Conservation (phyloP, 1,140 invertebrate genomes). For the Berghia stephanieae region DNA sequence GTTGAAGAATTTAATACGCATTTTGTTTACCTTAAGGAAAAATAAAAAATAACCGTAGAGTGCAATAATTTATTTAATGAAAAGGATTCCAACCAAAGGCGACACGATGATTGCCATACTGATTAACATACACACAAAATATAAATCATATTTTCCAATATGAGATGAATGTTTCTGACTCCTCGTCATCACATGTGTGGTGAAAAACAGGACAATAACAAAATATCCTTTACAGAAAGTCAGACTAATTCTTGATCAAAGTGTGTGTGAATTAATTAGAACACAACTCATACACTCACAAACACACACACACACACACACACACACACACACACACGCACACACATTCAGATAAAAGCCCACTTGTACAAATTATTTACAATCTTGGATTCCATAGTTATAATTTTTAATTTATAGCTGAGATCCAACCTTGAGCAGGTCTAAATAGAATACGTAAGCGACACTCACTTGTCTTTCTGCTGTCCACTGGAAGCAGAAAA, state of each 20-base stretch:
- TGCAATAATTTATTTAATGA: neutral
- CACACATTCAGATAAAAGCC: neutral
- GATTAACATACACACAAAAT: conserved; percentile 33
- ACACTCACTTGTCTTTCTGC: conserved; percentile 30
- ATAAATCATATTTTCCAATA: conserved; percentile 22
- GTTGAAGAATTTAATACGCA: conserved; percentile 67
- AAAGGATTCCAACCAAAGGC: conserved; percentile 41
- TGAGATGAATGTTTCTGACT: neutral
- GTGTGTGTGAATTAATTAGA: too few species aligned
- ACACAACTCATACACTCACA: too few species aligned
- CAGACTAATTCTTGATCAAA: too few species aligned
- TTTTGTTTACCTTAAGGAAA: conserved; percentile 36
- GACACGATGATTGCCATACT: conserved; percentile 42
- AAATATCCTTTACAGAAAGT: neutral
- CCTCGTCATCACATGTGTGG: neutral
- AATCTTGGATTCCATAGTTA: neutral
- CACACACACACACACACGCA: neutral
- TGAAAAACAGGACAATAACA: neutral
- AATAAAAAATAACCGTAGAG: neutral
- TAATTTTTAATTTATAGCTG: neutral
- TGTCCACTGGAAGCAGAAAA: conserved; percentile 26
- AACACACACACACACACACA: too few species aligned
- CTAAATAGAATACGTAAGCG: neutral
- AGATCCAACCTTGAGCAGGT: neutral
- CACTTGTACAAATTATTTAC: neutral